phyloP scores from a whole-genome alignment of 1,140 invertebrate genomes.

The Drosophila eugracilis region DNA sequence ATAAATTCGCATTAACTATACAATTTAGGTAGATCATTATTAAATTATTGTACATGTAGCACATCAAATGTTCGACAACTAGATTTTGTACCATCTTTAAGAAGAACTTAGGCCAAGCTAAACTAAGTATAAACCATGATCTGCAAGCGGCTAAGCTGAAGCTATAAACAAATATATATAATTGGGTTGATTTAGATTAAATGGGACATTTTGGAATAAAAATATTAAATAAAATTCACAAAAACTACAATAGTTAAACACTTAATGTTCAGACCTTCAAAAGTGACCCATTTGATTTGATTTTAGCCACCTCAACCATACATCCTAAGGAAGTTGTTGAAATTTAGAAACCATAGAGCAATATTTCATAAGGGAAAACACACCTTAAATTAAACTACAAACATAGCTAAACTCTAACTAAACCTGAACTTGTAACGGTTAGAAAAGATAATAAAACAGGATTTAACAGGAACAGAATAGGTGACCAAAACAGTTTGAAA shows the following conservation, averaged over 20 bases:
- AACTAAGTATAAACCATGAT: constrained; percentile 45
- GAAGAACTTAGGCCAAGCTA: constrained; percentile 42
- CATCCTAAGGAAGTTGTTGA: constrained; percentile 25
- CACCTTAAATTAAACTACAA: constrained; percentile 37
- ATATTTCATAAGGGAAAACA: constrained; percentile 42
- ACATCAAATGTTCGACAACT: constrained; percentile 44
- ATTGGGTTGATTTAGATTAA: neutral
- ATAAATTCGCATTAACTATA: constrained; percentile 38
- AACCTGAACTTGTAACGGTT: constrained; percentile 60
- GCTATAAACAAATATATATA: constrained; percentile 23
- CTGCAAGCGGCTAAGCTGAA: constrained; percentile 51
- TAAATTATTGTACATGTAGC: constrained; percentile 47
- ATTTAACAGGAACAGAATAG: constrained; percentile 47
- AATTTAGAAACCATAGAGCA: constrained; percentile 45
- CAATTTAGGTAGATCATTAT: constrained; percentile 63
- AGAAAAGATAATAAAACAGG: constrained; percentile 38
- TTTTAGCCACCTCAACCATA: constrained; percentile 17
- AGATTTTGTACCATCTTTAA: constrained; percentile 65
- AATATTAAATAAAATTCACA: too few relatives aligned
- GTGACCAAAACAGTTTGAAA: constrained; percentile 67
- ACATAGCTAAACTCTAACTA: constrained; percentile 18
- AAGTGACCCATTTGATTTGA: neutral
- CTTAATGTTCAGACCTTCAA: neutral
- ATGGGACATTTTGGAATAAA: neutral
- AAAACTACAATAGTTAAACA: too few relatives aligned